phyloP scores from a whole-genome alignment of 2,888 invertebrate genomes.

The Morinoia aosen region DNA sequence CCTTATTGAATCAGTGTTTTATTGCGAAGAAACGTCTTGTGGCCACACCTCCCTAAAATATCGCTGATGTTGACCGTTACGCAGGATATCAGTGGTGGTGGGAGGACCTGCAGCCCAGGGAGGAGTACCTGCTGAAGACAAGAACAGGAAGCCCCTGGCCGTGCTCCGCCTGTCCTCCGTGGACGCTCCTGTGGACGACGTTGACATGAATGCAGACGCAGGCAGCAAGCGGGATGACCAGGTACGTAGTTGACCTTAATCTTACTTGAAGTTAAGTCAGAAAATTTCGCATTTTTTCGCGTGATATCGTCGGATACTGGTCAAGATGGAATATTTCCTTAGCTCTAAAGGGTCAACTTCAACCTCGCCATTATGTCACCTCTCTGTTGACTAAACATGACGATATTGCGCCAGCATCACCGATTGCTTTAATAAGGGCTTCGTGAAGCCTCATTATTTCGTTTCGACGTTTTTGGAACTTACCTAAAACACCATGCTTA shows the following conservation, averaged over 20 bases:
- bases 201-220: constrained; percentile 67
- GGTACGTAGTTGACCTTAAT: constrained; percentile 41
- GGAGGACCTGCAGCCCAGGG: not conserved
- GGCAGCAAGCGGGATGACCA: constrained; percentile 67
- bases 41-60: not conserved
- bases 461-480: no score
- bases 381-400: no score
- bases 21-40: no score
- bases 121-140: constrained; percentile 55
- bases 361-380: not conserved
- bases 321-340: not conserved
- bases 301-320: not conserved
- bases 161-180: constrained; percentile 66
- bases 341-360: not conserved
- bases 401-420: no score
- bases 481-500: no score
- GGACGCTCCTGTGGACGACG: constrained; percentile 66
- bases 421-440: no score
- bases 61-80: not conserved
- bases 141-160: constrained; percentile 66
- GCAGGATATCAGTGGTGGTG: constrained; percentile 51
- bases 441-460: no score
- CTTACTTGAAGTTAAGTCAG: not conserved
- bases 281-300: no score
- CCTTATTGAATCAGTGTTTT: no score